These are phyloP conservation scores for Nomada flava DNA, from an alignment of 2,888 invertebrate species.

Conservation along the genomic window DNA sequence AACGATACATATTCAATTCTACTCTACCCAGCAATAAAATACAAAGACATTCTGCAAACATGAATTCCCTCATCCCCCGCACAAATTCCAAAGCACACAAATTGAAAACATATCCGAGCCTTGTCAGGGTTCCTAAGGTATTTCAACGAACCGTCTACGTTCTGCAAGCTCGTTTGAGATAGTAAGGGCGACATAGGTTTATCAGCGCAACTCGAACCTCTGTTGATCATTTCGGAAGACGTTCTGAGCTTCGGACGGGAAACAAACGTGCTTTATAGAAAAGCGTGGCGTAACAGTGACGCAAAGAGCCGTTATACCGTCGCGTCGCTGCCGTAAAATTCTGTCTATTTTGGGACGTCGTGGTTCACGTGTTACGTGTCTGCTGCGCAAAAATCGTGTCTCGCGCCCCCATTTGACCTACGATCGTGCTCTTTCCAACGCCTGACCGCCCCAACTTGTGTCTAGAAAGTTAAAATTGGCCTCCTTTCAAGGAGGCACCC, in stretches of 20 bases:
- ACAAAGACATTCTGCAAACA: conserved; percentile 29
- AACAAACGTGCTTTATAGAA: conserved; percentile 75
- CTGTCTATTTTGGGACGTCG: conserved; percentile 78
- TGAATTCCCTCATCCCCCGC: background rate
- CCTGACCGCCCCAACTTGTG: background rate
- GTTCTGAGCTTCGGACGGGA: conserved; percentile 66
- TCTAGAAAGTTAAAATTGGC: background rate
- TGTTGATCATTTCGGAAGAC: conserved; percentile 43
- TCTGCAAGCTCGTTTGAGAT: background rate
- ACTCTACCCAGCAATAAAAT: conserved; percentile 49
- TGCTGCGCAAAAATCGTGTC: conserved; percentile 55
- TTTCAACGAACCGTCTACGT: background rate
- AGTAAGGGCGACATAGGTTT: background rate
- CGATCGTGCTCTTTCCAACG: background rate
- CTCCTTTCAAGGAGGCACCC: background rate
- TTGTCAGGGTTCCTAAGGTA: background rate
- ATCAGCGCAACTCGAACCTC: conserved; percentile 9
- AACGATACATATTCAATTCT: background rate
- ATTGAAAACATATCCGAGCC: too few species aligned
- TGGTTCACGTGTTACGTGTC: conserved; percentile 34
- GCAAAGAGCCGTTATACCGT: conserved; percentile 67
- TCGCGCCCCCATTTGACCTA: conserved; percentile 8
- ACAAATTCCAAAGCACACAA: too few species aligned
- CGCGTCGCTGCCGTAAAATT: conserved; percentile 71
- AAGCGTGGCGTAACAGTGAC: conserved; percentile 73